phyloP scores from a whole-genome alignment of 1,140 invertebrate genomes.

The Choristoneura fumiferana region DNA sequence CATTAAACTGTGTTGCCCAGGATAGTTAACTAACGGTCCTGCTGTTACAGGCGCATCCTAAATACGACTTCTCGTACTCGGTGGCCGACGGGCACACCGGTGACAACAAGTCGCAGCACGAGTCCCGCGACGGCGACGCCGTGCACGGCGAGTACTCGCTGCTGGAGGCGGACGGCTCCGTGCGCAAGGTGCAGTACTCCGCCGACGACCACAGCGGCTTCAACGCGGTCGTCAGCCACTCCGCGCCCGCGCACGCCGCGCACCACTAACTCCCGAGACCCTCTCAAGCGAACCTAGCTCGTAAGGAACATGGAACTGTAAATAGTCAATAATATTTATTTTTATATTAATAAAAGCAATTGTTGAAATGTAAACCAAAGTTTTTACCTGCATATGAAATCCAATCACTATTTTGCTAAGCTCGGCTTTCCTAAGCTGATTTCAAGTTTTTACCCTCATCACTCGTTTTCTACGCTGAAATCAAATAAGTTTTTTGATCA shows the following conservation, averaged over 20 bases:
- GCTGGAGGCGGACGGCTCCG: constrained; percentile 80
- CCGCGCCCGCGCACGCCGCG: constrained; percentile 67
- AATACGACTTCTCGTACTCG: constrained; percentile 65
- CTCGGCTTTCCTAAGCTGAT: too few relatives aligned
- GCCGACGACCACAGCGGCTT: constrained; percentile 82
- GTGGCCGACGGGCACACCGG: constrained; percentile 72
- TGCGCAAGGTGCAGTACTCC: constrained; percentile 82
- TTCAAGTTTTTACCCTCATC: too few relatives aligned
- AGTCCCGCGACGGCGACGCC: constrained; percentile 74
- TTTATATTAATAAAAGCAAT: constrained; percentile 19
- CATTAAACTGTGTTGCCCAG: not conserved
- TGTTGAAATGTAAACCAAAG: constrained; percentile 3
- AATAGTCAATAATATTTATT: constrained; percentile 20
- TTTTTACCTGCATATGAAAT: too few relatives aligned
- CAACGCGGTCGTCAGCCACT: constrained; percentile 81
- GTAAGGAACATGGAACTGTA: constrained; percentile 6
- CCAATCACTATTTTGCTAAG: too few relatives aligned
- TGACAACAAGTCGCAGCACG: constrained; percentile 77
- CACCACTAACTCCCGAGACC: constrained; percentile 26
- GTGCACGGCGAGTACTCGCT: constrained; percentile 77
- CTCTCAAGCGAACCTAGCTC: not conserved
- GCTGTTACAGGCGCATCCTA: constrained; percentile 48
- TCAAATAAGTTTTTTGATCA: too few relatives aligned
- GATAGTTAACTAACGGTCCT: not conserved
- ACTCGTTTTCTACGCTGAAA: too few relatives aligned